Conservation (phyloP, 2,113 vertebrate species). For the Proteles cristata region DNA sequence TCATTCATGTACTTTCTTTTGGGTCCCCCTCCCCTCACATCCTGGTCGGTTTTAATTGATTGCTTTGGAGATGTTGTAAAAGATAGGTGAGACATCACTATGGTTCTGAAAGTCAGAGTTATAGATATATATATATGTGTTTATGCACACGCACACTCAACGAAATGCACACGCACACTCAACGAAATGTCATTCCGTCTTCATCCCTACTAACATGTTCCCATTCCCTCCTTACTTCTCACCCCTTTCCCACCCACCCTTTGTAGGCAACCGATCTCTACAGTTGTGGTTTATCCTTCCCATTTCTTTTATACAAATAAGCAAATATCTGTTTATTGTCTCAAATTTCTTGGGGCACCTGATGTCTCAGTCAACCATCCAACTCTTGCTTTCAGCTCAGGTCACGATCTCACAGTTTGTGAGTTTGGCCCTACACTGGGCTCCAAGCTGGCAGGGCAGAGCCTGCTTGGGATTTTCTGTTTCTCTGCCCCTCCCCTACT, state of each 20-base stretch:
- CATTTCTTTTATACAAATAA: slow-evolving; percentile 16
- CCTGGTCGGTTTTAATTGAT: neutral
- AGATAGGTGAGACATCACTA: neutral
- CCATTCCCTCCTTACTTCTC: neutral
- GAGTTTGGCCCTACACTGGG: too few species aligned
- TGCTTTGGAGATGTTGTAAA: neutral
- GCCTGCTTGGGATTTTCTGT: too few species aligned
- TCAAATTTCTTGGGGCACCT: neutral
- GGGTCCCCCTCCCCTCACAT: neutral
- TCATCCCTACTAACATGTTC: neutral
- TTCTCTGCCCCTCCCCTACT: too few species aligned
- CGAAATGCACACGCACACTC: neutral
- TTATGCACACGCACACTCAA: too few species aligned
- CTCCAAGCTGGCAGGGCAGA: too few species aligned
- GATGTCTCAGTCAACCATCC: too few species aligned
- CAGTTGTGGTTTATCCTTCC: neutral
- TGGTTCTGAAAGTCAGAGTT: neutral
- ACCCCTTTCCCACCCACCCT: neutral
- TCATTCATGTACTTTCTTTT: neutral
- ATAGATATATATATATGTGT: neutral
- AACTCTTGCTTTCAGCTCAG: too few species aligned
- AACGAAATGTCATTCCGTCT: neutral
- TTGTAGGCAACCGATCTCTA: neutral
- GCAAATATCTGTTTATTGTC: neutral
- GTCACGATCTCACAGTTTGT: too few species aligned